These are phyloP conservation scores for Melanostoma mellinum DNA, from an alignment of 2,888 invertebrate species.

Conservation along the genomic window DNA sequence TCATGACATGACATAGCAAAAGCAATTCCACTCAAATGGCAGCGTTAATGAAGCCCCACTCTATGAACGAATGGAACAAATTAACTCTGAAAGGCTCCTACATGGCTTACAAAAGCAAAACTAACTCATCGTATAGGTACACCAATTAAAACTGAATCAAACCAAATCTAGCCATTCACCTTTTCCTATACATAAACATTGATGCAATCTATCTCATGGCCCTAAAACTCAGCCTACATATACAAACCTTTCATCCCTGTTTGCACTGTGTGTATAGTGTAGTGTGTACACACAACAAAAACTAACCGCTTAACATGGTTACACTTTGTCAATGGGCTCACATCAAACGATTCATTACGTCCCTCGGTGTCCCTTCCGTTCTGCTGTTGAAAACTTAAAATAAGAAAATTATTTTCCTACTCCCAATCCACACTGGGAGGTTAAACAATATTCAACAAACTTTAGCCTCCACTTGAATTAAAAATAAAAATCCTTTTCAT, in stretches of 20 bases:
- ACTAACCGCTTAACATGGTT: constrained; percentile 61
- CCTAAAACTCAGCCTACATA: constrained; percentile 8
- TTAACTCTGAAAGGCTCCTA: constrained; percentile 7
- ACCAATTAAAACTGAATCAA: constrained; percentile 58
- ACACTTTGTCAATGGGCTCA: constrained; percentile 55
- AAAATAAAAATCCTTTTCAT: constrained; percentile 40
- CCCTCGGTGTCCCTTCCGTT: constrained; percentile 10
- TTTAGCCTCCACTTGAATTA: constrained; percentile 20
- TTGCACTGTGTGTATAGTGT: neutral
- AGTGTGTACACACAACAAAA: constrained; percentile 9
- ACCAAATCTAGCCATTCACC: constrained; percentile 60
- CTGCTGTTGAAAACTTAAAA: constrained; percentile 16
- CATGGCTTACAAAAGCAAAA: constrained; percentile 18
- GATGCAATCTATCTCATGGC: constrained; percentile 35
- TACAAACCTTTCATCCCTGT: neutral
- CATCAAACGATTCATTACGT: constrained; percentile 62
- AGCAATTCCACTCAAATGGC: too few relatives aligned
- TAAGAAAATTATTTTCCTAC: constrained; percentile 13
- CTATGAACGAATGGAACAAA: neutral
- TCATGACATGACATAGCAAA: too few relatives aligned
- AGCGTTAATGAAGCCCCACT: too few relatives aligned
- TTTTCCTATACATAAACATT: constrained; percentile 42
- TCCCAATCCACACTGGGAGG: constrained; percentile 5
- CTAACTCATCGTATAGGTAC: neutral
- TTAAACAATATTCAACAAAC: constrained; percentile 55